Evolutionary conservation across 2,113 vertebrate genomes (phyloP), one percentile per base, ranked within the genome.

Genomic region (Scartelaos histophorus): DNA sequence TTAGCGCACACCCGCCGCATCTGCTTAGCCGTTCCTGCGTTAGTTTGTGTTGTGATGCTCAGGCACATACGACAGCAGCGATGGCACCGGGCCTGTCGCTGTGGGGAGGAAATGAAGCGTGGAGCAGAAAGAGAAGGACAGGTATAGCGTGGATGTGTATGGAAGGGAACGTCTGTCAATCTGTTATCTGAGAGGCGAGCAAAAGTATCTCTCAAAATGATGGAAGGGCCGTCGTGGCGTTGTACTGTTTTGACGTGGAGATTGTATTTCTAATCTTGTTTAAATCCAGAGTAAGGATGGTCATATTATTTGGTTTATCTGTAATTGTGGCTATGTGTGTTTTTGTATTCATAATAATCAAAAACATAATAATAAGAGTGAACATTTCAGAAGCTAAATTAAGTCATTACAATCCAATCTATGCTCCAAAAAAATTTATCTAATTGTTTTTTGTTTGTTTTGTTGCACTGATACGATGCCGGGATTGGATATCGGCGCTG

Each of bases 1-100:
- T 70, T 35, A 67, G 70, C 56, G 1, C 71, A 17, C 82, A 87
- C 82, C 78, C 76, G 70, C 82, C 82, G 66, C 85, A 80, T 82
- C 75, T 85, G 76, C 78, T 85, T 12, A 64, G 38, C 64, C 16
- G 10, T 2, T 54, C 70, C 67, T 71, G 21, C 62, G 34, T 76
- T 81, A 35, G 49, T 16, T 66, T 5, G 71, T 74, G 57, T 79
- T 82, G 72, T 76, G 73, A 81, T 76, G 80, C 79, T 78, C 68
- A 78, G 67, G 67, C 69, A 5, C n/a, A 35, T 9, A 54, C 51
- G 58, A 19, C 3, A 58, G 82, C 70, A 66, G 76, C 24, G 75
- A 68, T 53, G 7, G 49, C 35, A 0, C 49, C 34, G 49, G 15
- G 29, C 38, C 67, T 75, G 77, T 79, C 87, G 60, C 74, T 78